Conservation (phyloP, 2,797 vertebrate genomes). For the Sebastes minor region DNA sequence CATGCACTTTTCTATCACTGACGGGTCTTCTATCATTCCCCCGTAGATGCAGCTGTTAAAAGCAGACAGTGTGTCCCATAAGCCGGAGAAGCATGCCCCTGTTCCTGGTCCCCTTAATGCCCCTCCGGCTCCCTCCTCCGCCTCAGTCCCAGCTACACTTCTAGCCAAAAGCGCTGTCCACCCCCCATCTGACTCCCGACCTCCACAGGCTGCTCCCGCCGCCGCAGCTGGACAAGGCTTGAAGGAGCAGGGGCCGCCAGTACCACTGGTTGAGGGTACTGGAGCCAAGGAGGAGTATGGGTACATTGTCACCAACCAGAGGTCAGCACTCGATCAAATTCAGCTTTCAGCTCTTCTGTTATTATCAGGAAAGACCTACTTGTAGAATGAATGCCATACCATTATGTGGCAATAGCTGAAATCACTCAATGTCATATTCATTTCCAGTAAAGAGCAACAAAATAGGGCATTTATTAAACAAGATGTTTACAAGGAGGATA, state of each 20-base stretch:
- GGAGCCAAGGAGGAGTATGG: slow-evolving; percentile 88
- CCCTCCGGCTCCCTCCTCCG: slow-evolving; percentile 34
- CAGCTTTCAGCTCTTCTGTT: not conserved
- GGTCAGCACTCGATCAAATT: slow-evolving; percentile 77
- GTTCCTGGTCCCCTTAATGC: slow-evolving; percentile 2
- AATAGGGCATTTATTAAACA: not conserved
- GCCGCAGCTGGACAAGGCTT: slow-evolving; percentile 34
- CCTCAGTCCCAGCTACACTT: slow-evolving; percentile 36
- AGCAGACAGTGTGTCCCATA: slow-evolving; percentile 49
- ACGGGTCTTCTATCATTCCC: not conserved
- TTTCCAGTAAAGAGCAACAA: not conserved
- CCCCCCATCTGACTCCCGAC: slow-evolving; percentile 39
- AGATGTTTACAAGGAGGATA: not conserved
- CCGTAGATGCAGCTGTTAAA: slow-evolving; percentile 69
- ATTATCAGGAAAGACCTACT: not conserved
- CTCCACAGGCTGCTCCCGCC: slow-evolving; percentile 47
- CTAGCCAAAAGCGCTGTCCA: slow-evolving; percentile 37
- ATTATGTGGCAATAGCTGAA: not conserved
- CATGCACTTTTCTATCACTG: not conserved
- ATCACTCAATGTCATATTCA: not conserved
- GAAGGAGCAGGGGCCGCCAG: slow-evolving; percentile 51
- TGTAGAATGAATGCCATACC: not conserved
- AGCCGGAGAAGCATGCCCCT: slow-evolving; percentile 45
- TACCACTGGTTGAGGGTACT: slow-evolving; percentile 10
- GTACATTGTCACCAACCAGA: slow-evolving; percentile 94